A percentile compares a stretch with the other conserved stretches of the same genome.
Evolutionary conservation across 2,113 vertebrate genomes (phyloP).

Genomic region (Galemys pyrenaicus): DNA sequence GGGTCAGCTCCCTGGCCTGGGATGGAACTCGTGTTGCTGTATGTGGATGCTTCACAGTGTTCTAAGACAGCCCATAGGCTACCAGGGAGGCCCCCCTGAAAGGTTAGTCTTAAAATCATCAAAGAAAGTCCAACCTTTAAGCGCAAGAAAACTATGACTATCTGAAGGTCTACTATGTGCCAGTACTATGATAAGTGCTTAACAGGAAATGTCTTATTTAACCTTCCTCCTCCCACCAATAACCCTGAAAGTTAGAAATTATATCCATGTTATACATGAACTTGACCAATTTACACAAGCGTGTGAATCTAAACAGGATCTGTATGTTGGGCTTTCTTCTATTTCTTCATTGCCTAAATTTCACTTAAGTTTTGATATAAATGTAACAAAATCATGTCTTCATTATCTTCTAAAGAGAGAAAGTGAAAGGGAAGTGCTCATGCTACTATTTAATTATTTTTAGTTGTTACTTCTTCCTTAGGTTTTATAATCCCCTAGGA

Average conservation of each 20-base stretch:
- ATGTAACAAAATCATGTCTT: conserved; percentile 8
- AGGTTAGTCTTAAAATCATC: not conserved
- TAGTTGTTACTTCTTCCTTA: not conserved
- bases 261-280: not conserved
- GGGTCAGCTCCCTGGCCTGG: no score
- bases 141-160: not conserved
- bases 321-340: not conserved
- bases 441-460: not conserved
- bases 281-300: not conserved
- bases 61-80: no score
- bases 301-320: not conserved
- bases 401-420: not conserved
- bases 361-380: not conserved
- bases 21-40: no score
- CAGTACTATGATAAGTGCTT: not conserved
- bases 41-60: no score
- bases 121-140: not conserved
- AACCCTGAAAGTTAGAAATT: not conserved
- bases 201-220: not conserved
- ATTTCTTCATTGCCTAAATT: not conserved
- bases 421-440: not conserved
- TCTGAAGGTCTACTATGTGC: not conserved
- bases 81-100: no score
- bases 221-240: not conserved
- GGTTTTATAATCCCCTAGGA: not conserved